Evolutionary conservation across 2,113 vertebrate genomes (phyloP).

Genomic region (Lasiurus borealis): DNA sequence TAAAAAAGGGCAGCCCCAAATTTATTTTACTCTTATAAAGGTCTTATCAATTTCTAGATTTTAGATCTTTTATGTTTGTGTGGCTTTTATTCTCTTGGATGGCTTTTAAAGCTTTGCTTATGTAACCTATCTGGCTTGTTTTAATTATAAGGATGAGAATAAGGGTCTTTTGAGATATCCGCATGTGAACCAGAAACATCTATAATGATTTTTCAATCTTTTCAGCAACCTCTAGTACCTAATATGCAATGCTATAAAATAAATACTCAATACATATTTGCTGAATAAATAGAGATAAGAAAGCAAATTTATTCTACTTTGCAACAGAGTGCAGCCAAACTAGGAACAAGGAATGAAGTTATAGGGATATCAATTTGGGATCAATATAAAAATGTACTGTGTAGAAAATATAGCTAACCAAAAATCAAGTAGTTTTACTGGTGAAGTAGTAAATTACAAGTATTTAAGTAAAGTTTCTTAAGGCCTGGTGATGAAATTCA

Average conservation of each 20-base stretch:
- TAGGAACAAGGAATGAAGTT: neutral
- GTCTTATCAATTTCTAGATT: neutral
- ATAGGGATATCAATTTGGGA: neutral
- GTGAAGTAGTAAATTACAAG: neutral
- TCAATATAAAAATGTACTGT: neutral
- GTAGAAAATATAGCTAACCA: neutral
- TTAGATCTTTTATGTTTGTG: neutral
- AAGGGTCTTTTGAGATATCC: neutral
- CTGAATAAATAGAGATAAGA: constrained; percentile 53
- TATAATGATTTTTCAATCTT: constrained; percentile 11
- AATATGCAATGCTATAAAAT: neutral
- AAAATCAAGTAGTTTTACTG: neutral
- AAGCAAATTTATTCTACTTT: constrained; percentile 44
- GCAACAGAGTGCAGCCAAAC: neutral
- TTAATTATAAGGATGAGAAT: neutral
- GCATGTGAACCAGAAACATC: neutral
- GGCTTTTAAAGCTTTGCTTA: neutral
- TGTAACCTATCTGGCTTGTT: neutral
- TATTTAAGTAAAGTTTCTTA: neutral
- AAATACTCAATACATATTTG: neutral
- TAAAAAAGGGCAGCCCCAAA: neutral
- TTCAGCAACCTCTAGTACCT: neutral
- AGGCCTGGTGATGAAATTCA: neutral
- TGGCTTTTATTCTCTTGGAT: neutral
- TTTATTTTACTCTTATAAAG: neutral